Base-by-base conservation (phyloP, 37 sponge, comb jelly and placozoan species). In the Ephydatia muelleri region DNA sequence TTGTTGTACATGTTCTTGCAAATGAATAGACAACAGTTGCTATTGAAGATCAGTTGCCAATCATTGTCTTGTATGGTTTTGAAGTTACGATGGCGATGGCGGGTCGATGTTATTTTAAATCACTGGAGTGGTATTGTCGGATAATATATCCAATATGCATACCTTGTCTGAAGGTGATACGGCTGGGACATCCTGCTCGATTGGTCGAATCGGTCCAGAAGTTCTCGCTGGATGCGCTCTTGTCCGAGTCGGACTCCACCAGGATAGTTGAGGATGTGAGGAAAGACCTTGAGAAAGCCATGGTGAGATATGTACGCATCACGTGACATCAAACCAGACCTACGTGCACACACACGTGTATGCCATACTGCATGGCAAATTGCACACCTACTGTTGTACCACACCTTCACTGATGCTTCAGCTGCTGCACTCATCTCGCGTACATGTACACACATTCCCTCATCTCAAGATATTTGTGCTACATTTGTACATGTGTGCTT, bases 171-270 rank as follows among this genome's bases (percentile, higher is more conserved):
- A 65, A 90, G 86, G 92, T 97, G 38, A 85, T 95, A 9, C 73
- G 98, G 35, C 70, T 98, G 0, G 98, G 98, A 32, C 98, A 98
- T 65, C 96, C 98, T 25, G 98, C 98, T n/a, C 71, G 98, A 36
- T 79, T 95, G 26, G 89, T 76, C 31, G 64, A 70, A 6, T n/a
- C 89, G 2, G 81, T 98, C 5, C 87, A 87, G 38, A 73, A 48
- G 9, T 65, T 67, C 77, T 90, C 96, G 19, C 78, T 98, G 33
- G 98, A 98, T 76, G 94, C 92, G 0, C 70, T 83, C 27, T 48
- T 98, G 16, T 38, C 85, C 0, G 49, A 37, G 0, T 38, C 82
- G 34, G 98, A 98, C 47, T 78, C 85, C 33, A 88, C 85, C 67
- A 84, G 64, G 0, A 92, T 98, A 35, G 67, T 98, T 27, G 68